Percentiles rank a stretch among this genome's conserved stretches.
phyloP scores from a whole-genome alignment of 2,113 vertebrate species.

The Pelecanus crispus region DNA sequence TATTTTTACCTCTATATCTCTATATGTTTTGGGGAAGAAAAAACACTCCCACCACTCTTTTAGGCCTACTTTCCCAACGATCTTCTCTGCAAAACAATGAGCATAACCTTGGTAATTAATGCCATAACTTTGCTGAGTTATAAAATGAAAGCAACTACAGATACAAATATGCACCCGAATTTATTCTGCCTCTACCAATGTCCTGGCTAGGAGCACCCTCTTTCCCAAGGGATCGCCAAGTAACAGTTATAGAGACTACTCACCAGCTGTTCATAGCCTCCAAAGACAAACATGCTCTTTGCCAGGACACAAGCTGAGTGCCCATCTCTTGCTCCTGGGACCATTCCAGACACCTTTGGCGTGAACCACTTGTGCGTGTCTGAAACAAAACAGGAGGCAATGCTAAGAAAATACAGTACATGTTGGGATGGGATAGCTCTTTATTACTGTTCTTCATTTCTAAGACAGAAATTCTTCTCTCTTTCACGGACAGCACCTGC shows the following conservation, averaged over 20 bases:
- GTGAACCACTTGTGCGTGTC: constrained; percentile 92
- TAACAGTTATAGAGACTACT: constrained; percentile 41
- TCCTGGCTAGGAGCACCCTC: background rate
- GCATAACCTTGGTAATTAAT: background rate
- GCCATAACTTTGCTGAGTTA: background rate
- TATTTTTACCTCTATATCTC: background rate
- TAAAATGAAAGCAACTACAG: background rate
- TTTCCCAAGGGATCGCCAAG: background rate
- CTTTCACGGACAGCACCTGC: background rate
- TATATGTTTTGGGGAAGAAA: background rate
- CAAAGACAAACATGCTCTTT: constrained; percentile 97
- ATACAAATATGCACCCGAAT: background rate
- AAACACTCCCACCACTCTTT: background rate
- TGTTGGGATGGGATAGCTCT: background rate
- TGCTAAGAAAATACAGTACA: background rate
- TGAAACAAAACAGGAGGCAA: constrained; percentile 55
- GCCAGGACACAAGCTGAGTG: constrained; percentile 92
- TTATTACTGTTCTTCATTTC: background rate
- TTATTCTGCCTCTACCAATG: background rate
- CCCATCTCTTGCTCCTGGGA: constrained; percentile 93
- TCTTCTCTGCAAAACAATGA: background rate
- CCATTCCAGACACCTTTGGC: constrained; percentile 86
- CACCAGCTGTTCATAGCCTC: constrained; percentile 97
- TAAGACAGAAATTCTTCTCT: background rate
- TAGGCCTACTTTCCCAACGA: background rate